These are phyloP conservation scores for Microctonus aethiopoides DNA, from an alignment of 2,888 invertebrate species.

Conservation along the genomic window DNA sequence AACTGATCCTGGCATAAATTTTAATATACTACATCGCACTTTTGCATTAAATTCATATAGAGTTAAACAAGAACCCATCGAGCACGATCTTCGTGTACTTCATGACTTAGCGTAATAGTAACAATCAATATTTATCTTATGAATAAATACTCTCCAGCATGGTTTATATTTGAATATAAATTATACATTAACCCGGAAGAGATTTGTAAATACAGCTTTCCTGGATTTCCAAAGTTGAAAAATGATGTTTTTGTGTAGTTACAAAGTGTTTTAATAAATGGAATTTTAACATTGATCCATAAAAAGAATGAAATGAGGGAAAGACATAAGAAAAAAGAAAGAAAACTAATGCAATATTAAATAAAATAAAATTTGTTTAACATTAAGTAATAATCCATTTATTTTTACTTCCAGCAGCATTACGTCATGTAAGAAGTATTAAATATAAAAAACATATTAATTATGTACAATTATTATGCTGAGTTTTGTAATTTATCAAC, in stretches of 20 bases:
- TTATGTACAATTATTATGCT: no score
- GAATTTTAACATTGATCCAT: no score
- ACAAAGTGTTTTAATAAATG: no score
- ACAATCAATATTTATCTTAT: background rate
- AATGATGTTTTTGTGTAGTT: no score
- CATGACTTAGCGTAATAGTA: conserved; percentile 48
- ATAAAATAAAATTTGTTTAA: background rate
- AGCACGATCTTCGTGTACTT: conserved; percentile 59
- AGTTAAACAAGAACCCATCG: conserved; percentile 72
- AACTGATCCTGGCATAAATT: conserved; percentile 75
- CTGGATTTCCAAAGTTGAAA: no score
- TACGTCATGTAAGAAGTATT: conserved; percentile 37
- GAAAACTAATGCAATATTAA: background rate
- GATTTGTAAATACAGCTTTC: no score
- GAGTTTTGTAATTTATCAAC: no score
- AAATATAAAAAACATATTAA: background rate
- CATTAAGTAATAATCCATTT: background rate
- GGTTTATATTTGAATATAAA: no score
- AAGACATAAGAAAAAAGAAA: background rate
- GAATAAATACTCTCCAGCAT: no score
- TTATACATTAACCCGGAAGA: no score
- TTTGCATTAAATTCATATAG: conserved; percentile 72
- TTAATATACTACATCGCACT: conserved; percentile 74
- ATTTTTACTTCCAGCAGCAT: background rate
- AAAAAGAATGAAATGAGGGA: no score